Base-by-base conservation (phyloP, 2,113 vertebrate species). In the Ancistrus triradiatus region DNA sequence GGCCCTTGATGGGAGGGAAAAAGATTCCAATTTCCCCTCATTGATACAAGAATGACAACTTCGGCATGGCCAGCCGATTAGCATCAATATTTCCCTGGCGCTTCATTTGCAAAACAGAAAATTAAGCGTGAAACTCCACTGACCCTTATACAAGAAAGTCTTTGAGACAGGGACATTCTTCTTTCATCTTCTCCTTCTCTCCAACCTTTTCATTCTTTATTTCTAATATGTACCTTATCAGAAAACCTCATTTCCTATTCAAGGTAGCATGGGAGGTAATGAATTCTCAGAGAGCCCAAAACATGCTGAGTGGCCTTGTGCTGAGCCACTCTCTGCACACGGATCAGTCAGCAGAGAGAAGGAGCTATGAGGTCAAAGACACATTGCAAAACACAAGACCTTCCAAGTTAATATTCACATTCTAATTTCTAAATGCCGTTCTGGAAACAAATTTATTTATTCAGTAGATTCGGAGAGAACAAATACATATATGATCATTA, bases 1-100 rank as follows among this genome's bases (percentile, higher is more conserved):
- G n/a, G n/a, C n/a, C n/a, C n/a, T n/a, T n/a, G n/a, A n/a, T n/a
- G n/a, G n/a, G n/a, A n/a, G n/a, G n/a, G n/a, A n/a, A n/a, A n/a
- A n/a, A n/a, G n/a, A 80, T 78, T 86, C 77, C 80, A 86, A 85
- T 86, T 85, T 86, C 81, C 76, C 74, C 68, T 77, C 62, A 24
- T 73, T 77, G 62, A 82, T 75, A 86, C 84, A 74, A 83, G 77
- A 84, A 74, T 66, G 53, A 82, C 73, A 66, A 67, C 66, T 82
- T 66, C 72, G 62, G 66, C 67, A 66, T 33, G 69, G 60, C 66
- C 73, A 37, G 62, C 53, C 79, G 80, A 85, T 78, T 74, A 74
- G 70, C 74, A 83, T 78, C 57, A 17, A 69, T 72, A n/a, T 73
- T 73, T 0, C 48, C 64, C 64, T 69, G 70, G 73, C 17, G 46